Conservation (phyloP, 2,113 vertebrate species). For the Corvus hawaiiensis region DNA sequence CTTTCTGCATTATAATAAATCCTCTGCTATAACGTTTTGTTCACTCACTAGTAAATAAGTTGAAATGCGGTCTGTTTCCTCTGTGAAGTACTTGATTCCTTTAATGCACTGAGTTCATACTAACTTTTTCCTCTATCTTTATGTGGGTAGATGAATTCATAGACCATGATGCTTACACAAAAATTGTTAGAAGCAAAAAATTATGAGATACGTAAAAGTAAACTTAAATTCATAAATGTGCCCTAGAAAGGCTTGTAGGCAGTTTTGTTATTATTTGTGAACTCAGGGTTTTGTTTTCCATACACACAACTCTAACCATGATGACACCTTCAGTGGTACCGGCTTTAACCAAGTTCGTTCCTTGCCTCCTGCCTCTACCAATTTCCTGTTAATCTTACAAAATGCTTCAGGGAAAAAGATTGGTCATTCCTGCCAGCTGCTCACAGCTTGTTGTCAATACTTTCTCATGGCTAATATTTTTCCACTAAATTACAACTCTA, state of each 20-base stretch:
- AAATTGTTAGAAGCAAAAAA: not conserved
- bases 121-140: not conserved
- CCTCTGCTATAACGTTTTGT: not conserved
- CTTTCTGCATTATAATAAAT: not conserved
- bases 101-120: not conserved
- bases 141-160: not conserved
- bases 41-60: not conserved
- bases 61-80: not conserved
- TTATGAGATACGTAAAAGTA: not conserved
- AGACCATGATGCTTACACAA: not conserved
- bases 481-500: not conserved
- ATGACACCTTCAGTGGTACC: not conserved
- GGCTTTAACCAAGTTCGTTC: not conserved
- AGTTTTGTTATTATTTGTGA: not conserved
- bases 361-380: not conserved
- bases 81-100: not conserved
- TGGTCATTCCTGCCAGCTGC: not conserved
- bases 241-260: not conserved
- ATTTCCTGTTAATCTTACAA: not conserved
- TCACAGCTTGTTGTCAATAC: not conserved
- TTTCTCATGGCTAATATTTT: not conserved
- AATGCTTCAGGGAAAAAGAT: not conserved
- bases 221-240: not conserved
- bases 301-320: not conserved
- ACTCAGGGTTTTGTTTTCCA: not conserved